Percentiles rank a stretch among this genome's conserved stretches.
These are phyloP conservation scores for Fistularia commersonii DNA, from an alignment of 2,797 vertebrate genomes.

Conservation along the genomic window DNA sequence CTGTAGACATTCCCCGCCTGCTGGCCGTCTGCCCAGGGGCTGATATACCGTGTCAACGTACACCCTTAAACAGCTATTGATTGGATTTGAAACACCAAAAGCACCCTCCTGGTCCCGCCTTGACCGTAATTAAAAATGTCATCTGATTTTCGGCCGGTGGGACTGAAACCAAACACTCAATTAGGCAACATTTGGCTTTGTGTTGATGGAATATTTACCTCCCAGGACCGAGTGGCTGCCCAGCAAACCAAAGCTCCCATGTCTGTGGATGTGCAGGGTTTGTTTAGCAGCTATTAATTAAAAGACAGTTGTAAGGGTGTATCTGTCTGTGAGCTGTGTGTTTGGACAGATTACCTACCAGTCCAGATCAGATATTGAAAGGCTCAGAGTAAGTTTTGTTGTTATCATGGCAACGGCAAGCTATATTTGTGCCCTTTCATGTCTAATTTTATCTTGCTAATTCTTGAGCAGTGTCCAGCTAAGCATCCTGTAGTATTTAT, in stretches of 20 bases:
- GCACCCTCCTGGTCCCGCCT: conserved; percentile 57
- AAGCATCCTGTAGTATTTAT: no score
- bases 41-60: conserved; percentile 59
- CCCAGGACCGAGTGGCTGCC: conserved; percentile 15
- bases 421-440: no score
- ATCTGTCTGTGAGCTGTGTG: not conserved
- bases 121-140: conserved; percentile 47
- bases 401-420: no score
- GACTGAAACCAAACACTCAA: conserved; percentile 19
- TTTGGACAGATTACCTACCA: no score
- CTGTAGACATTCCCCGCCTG: conserved; percentile 38
- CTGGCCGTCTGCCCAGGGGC: conserved; percentile 52
- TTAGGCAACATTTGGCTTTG: conserved; percentile 7
- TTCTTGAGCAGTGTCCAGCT: no score
- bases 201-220: conserved; percentile 59
- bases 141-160: conserved; percentile 16
- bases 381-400: no score
- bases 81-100: conserved; percentile 43
- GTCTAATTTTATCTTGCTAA: no score
- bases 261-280: not conserved
- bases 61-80: conserved; percentile 71
- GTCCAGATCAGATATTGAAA: no score
- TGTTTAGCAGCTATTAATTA: conserved; percentile 4
- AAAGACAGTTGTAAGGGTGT: not conserved
- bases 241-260: conserved; percentile 6